Conservation (phyloP, 2,113 vertebrate species). For the Muntiacus reevesi region DNA sequence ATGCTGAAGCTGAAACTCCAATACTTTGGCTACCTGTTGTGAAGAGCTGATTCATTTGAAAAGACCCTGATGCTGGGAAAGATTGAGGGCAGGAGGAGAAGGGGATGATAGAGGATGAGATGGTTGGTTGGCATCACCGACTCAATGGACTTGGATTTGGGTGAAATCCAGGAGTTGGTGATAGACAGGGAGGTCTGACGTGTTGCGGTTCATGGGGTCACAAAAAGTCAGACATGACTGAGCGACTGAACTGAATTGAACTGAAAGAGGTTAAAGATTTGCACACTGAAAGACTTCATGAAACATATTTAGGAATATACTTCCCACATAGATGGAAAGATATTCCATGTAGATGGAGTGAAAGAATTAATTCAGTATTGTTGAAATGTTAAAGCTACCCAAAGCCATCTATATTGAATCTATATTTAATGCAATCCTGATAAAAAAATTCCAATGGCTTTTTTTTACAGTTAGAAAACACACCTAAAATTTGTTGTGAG, state of each 20-base stretch:
- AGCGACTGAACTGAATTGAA: neutral
- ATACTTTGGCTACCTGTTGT: neutral
- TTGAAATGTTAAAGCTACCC: neutral
- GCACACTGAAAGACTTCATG: neutral
- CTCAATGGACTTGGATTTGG: neutral
- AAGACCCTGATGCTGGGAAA: neutral
- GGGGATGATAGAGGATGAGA: neutral
- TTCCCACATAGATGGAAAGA: neutral
- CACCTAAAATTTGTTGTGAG: neutral
- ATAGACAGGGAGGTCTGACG: neutral
- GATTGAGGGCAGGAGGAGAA: neutral
- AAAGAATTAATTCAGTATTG: neutral
- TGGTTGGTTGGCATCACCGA: neutral
- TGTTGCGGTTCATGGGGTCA: accelerated
- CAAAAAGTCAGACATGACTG: neutral
- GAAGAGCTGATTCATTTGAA: neutral
- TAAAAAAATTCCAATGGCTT: neutral
- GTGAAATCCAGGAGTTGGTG: neutral
- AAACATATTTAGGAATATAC: neutral
- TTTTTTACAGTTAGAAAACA: neutral
- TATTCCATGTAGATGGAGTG: neutral
- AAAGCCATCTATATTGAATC: neutral
- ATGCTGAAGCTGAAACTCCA: neutral
- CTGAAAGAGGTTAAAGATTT: neutral
- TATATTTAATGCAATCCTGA: neutral